These are phyloP conservation scores for Aethina tumida DNA, from an alignment of 1,140 invertebrate species.

Conservation along the genomic window DNA sequence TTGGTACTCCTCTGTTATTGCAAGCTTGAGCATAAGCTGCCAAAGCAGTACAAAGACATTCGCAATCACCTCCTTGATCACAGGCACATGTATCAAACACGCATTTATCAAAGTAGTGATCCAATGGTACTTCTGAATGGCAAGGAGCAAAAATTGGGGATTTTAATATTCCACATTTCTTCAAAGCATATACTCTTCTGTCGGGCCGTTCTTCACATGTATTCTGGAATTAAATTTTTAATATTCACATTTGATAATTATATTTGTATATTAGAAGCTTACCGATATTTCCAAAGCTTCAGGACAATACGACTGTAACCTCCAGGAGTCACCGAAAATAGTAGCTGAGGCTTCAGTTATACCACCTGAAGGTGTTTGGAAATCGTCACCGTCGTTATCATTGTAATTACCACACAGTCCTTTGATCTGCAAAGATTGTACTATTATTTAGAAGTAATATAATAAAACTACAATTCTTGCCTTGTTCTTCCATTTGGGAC, in stretches of 20 bases:
- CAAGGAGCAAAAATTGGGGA: constrained; percentile 62
- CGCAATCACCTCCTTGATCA: constrained; percentile 80
- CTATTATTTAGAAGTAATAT: constrained; percentile 6
- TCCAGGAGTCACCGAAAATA: constrained; percentile 83
- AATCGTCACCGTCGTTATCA: constrained; percentile 69
- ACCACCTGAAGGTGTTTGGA: constrained; percentile 71
- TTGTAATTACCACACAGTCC: constrained; percentile 90
- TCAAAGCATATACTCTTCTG: constrained; percentile 64
- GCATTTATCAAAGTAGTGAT: constrained; percentile 57
- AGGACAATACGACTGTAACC: constrained; percentile 65
- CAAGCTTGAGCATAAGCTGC: constrained; percentile 79
- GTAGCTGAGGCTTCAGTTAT: constrained; percentile 57
- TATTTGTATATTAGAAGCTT: constrained; percentile 11
- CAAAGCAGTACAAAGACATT: constrained; percentile 79
- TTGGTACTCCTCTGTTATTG: constrained; percentile 53
- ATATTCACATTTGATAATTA: constrained; percentile 8
- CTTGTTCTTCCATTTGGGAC: constrained; percentile 62
- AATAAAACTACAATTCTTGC: constrained; percentile 34
- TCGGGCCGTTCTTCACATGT: constrained; percentile 64
- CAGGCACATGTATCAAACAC: constrained; percentile 78
- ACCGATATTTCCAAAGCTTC: constrained; percentile 38
- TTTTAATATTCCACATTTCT: constrained; percentile 66
- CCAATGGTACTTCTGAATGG: constrained; percentile 66
- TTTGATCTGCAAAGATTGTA: constrained; percentile 47
- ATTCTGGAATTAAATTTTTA: constrained; percentile 39